Conservation (phyloP, 1,140 invertebrate genomes). For the Heliconius congener region DNA sequence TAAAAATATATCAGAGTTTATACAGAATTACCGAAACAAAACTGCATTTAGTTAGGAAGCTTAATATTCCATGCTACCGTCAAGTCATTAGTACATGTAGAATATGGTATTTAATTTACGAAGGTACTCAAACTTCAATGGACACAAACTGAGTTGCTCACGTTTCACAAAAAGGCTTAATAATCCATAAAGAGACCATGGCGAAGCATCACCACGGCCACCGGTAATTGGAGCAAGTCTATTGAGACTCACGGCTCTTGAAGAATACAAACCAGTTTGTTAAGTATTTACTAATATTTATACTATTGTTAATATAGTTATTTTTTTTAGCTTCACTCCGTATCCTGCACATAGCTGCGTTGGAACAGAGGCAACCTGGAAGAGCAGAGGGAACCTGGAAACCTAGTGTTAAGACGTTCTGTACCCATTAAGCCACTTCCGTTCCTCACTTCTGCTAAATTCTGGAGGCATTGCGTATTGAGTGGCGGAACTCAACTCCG, state of each 20-base stretch:
- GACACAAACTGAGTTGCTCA: background rate
- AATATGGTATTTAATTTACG: background rate
- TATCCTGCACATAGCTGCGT: too few species aligned
- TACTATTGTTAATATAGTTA: too few species aligned
- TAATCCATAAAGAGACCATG: slow-evolving; percentile 12
- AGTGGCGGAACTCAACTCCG: too few species aligned
- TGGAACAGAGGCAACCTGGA: background rate
- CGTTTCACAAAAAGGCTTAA: background rate
- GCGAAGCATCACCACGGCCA: slow-evolving; percentile 13
- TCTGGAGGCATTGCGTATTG: too few species aligned
- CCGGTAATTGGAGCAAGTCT: slow-evolving; percentile 5
- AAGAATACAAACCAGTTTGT: background rate
- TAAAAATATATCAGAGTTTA: background rate
- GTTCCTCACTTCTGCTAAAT: too few species aligned
- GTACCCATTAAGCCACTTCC: too few species aligned
- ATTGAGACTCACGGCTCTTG: slow-evolving; percentile 1
- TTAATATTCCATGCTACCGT: background rate
- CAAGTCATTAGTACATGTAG: background rate
- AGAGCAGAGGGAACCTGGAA: background rate
- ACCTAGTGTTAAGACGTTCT: background rate
- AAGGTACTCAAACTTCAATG: background rate
- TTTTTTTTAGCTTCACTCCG: background rate
- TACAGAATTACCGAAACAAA: background rate
- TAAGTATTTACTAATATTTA: background rate
- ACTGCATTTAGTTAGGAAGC: too few species aligned